A percentile compares a stretch with the other conserved stretches of the same genome.
Conservation (phyloP, 2,113 vertebrate species). For the Amblyornis subalaris region DNA sequence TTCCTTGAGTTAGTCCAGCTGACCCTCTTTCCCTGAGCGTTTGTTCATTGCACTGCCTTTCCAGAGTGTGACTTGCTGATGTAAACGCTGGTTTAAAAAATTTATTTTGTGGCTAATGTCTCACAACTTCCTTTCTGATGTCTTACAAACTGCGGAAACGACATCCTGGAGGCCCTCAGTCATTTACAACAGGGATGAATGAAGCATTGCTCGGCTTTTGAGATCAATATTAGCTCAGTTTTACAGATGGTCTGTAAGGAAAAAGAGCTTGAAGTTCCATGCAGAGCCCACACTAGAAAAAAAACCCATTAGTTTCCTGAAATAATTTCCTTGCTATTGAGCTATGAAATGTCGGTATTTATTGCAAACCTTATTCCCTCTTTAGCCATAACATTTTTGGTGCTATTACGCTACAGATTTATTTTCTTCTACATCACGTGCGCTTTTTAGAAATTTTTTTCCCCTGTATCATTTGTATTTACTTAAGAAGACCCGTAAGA, state of each 20-base stretch:
- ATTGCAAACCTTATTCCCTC: constrained; percentile 34
- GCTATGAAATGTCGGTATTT: constrained; percentile 20
- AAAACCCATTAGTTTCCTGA: background rate
- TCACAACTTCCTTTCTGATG: background rate
- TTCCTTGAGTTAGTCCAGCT: background rate
- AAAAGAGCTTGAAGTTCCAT: constrained; percentile 25
- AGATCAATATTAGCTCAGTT: constrained; percentile 30
- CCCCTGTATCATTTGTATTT: background rate
- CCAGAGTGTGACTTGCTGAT: background rate
- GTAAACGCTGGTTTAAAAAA: background rate
- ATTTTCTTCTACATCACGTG: background rate
- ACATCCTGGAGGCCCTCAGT: background rate
- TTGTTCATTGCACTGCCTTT: background rate
- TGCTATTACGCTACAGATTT: background rate
- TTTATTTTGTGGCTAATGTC: background rate
- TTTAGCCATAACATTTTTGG: constrained; percentile 26
- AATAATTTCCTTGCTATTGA: constrained; percentile 43
- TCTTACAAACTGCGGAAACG: background rate
- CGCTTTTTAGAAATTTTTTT: background rate
- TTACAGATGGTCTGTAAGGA: constrained; percentile 17
- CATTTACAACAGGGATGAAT: background rate
- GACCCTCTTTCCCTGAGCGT: background rate
- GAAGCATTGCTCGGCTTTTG: constrained; percentile 9
- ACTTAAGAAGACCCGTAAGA: background rate
- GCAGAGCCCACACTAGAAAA: background rate